A percentile compares a stretch with the other conserved stretches of the same genome.
These are phyloP conservation scores for Cryptocheilus praepositus DNA, from an alignment of 2,888 invertebrate species.

Conservation along the genomic window DNA sequence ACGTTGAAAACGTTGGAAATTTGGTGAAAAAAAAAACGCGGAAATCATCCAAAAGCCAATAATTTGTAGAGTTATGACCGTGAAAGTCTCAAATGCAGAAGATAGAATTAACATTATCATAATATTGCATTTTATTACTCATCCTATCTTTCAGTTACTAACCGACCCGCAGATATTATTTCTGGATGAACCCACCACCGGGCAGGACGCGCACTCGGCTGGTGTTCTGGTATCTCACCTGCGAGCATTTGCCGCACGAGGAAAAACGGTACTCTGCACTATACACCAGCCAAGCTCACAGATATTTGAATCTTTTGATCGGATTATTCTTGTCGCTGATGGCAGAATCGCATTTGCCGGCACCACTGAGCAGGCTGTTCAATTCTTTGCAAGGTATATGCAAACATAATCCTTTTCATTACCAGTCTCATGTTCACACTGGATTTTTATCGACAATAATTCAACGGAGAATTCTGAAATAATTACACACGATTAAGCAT, in stretches of 20 bases:
- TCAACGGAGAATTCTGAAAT: no score
- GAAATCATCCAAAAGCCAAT: no score
- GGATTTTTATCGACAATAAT: no score
- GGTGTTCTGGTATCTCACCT: slow-evolving; percentile 86
- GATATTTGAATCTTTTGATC: slow-evolving; percentile 88
- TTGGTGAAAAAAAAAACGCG: no score
- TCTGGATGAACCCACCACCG: slow-evolving; percentile 97
- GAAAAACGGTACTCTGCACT: slow-evolving; percentile 92
- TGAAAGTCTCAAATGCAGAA: background rate
- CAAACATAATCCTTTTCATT: no score
- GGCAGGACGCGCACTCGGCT: slow-evolving; percentile 94
- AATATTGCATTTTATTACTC: background rate
- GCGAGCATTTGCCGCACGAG: slow-evolving; percentile 82
- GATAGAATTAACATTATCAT: background rate
- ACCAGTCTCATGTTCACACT: no score
- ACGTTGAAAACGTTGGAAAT: no score
- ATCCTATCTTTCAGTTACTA: slow-evolving; percentile 78
- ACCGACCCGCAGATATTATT: slow-evolving; percentile 94
- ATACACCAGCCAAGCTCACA: slow-evolving; percentile 96
- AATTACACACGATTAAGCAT: no score
- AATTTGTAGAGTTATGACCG: no score
- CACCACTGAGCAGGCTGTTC: slow-evolving; percentile 79
- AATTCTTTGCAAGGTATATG: slow-evolving; percentile 84
- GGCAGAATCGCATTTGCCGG: slow-evolving; percentile 92
- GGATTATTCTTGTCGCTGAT: slow-evolving; percentile 87